Conservation (phyloP, 2,113 vertebrate genomes). For the Oryzias woworae region DNA sequence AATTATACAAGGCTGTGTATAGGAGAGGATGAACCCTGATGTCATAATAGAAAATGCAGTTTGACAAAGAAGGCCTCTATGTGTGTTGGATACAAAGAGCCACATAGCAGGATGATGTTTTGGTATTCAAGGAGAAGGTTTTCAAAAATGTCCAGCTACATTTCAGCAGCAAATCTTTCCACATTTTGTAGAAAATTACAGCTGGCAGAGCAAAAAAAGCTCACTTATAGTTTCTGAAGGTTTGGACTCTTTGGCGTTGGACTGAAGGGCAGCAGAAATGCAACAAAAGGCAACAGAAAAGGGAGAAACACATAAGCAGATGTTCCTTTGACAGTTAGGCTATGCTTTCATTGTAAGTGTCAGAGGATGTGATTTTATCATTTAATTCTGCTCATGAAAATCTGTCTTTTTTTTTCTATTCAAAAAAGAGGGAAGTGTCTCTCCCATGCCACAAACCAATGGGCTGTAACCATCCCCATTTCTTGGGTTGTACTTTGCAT, state of each 20-base stretch:
- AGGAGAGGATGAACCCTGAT: constrained; percentile 1
- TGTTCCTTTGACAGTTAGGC: constrained; percentile 72
- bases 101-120: background rate
- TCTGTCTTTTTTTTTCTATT: constrained; percentile 59
- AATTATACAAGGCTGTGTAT: constrained; percentile 6
- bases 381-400: constrained; percentile 73
- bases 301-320: constrained; percentile 66
- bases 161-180: constrained; percentile 53
- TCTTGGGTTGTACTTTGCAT: constrained; percentile 74
- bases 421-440: constrained; percentile 65
- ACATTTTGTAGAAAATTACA: constrained; percentile 56
- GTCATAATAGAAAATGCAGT: constrained; percentile 10
- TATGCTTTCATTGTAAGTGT: constrained; percentile 67
- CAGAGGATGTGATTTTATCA: constrained; percentile 72
- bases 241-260: constrained; percentile 51
- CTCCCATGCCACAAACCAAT: constrained; percentile 69
- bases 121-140: constrained; percentile 33
- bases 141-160: constrained; percentile 49
- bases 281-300: constrained; percentile 45
- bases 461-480: constrained; percentile 73
- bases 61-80: constrained; percentile 12
- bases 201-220: constrained; percentile 46
- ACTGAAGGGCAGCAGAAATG: constrained; percentile 60
- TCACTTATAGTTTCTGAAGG: constrained; percentile 25
- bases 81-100: constrained; percentile 7